Evolutionary conservation across 2,113 vertebrate genomes (phyloP), one percentile per base, ranked within the genome.

Genomic region (Xiphias gladius): DNA sequence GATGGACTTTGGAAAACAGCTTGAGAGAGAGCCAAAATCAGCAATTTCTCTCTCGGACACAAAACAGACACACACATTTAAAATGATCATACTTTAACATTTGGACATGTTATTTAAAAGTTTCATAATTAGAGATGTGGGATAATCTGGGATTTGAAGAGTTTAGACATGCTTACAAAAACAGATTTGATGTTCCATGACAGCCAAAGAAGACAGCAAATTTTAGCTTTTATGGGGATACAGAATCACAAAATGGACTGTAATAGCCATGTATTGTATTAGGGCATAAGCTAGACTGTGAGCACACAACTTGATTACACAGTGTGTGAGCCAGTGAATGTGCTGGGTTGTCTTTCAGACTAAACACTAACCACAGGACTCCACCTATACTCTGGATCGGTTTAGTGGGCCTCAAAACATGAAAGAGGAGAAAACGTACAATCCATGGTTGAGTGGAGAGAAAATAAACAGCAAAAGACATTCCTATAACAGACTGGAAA

Each of bases 301-400:
- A 77, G 59, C 13, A 19, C 79, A 73, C 57, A 75, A 79, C 80
- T 68, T 73, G 79, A 91, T 90, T 91, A 90, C 68, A 86, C 69
- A 79, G 85, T 70, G 76, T 30, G 79, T 1, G 61, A 82, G 84
- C 89, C 86, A 88, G 58, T 86, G 80, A 88, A 85, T 82, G 88
- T 69, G 76, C 90, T 65, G 71, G 83, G 73, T 58, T 85, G 89
- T 82, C 78, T 86, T 76, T 84, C 72, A 63, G 82, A 82, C 85
- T 66, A 54, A 90, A 78, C 3, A 16, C 82, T 71, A 87, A 94
- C 92, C 92, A 87, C 93, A 92, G 76, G 92, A 85, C 93, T 92
- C 91, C 92, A 88, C 93, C 93, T 88, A 88, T 88, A 89, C 78
- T 91, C 86, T 93, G 92, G 89, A 90, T 91, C 89, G 28, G 85